Base-by-base conservation (phyloP, 2,113 vertebrate species). In the Pelobates fuscus region DNA sequence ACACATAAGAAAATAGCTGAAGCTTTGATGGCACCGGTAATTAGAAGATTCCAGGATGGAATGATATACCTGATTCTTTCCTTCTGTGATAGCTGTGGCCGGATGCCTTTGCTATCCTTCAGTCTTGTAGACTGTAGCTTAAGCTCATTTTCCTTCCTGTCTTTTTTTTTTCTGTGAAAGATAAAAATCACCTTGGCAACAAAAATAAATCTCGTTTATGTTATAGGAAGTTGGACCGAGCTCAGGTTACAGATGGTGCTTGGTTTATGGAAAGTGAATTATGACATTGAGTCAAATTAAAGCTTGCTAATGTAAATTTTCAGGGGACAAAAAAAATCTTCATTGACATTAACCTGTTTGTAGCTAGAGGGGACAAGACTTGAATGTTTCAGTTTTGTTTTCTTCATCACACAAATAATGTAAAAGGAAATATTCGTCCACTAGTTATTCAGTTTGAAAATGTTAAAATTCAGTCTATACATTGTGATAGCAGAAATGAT, bases 211-310 rank as follows among this genome's bases (percentile, higher is more conserved):
- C 68, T 77, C 21, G 78, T 79, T 79, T 81, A 64, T 78, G 7
- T 75, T 80, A 44, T 66, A 61, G 68, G 79, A 78, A 73, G 46
- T 72, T 82, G 65, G 62, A 74, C 80, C 79, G 41, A 73, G 60
- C 58, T 67, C 66, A 1, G 2, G n/a, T 81, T 82, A 30, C 46
- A 84, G 27, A 63, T 82, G 59, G 1, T 78, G 44, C 68, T 82
- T 81, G 77, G 5, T 79, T 78, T 81, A 69, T 74, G 59, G 52
- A 71, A 46, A 49, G 60, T 2, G 65, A 81, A 81, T 84, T 86
- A 78, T 71, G 80, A 77, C 81, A 81, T 82, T 74, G 75, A 84
- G 75, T 82, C 54, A 79, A 78, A 2, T 83, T 82, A 80, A 63
- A 63, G 57, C 5, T 8, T 0, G 66, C 43, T 79, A 54, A 72